phyloP scores from a whole-genome alignment of 2,888 invertebrate genomes.

The Hemithea aestivaria region DNA sequence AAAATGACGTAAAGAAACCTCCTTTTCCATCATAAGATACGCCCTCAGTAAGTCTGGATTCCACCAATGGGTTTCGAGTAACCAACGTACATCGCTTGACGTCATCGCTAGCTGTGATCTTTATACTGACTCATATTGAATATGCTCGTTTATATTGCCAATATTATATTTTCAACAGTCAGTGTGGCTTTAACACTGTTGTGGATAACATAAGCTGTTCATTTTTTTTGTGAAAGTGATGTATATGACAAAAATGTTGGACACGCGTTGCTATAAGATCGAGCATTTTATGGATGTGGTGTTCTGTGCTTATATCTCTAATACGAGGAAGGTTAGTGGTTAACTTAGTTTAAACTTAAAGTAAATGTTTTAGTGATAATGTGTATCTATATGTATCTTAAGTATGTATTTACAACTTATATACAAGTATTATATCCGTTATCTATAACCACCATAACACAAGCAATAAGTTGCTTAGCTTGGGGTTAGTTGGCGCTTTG shows the following conservation, averaged over 20 bases:
- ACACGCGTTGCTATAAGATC: conserved; percentile 45
- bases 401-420: too few relatives aligned
- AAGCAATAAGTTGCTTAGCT: too few relatives aligned
- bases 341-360: not conserved
- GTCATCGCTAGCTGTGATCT: conserved; percentile 24
- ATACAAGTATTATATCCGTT: too few relatives aligned
- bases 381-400: too few relatives aligned
- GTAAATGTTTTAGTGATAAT: too few relatives aligned
- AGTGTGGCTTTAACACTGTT: conserved; percentile 18
- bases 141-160: conserved; percentile 26
- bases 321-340: conserved; percentile 47
- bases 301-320: conserved; percentile 57
- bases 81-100: conserved; percentile 25
- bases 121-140: conserved; percentile 26
- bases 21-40: conserved; percentile 1
- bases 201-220: conserved; percentile 9
- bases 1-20: conserved; percentile 12
- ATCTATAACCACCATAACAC: too few relatives aligned
- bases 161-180: conserved; percentile 16
- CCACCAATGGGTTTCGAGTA: conserved; percentile 22
- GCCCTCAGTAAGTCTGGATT: conserved; percentile 19
- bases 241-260: conserved; percentile 53
- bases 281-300: conserved; percentile 71
- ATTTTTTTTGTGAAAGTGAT: conserved; percentile 33
- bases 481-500: too few relatives aligned